These are phyloP conservation scores for Melolontha melolontha DNA, from an alignment of 2,888 invertebrate genomes.

Conservation along the genomic window DNA sequence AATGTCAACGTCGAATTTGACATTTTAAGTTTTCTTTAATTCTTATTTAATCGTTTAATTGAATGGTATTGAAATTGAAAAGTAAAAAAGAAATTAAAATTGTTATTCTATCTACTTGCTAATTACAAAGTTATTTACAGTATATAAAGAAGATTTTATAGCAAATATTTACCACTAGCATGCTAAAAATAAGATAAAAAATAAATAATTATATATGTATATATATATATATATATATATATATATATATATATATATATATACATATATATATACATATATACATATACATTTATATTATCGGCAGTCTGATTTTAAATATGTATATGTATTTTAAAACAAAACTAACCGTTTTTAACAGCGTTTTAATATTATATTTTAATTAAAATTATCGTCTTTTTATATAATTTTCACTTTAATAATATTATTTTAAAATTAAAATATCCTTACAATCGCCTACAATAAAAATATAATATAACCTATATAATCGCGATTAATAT, in stretches of 20 bases:
- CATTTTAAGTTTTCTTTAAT: too few species aligned
- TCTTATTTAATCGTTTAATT: neutral
- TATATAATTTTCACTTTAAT: slow-evolving; percentile 9
- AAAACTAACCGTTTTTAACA: too few species aligned
- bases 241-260: slow-evolving; percentile 2
- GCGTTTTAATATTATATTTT: neutral
- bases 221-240: slow-evolving; percentile 44
- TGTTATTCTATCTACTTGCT: slow-evolving; percentile 25
- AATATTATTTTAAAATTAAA: slow-evolving; percentile 24
- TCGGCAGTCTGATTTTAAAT: neutral
- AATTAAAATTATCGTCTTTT: neutral
- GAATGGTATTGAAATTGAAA: neutral
- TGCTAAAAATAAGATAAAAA: slow-evolving; percentile 53
- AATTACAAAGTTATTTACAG: slow-evolving; percentile 55
- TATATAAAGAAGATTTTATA: slow-evolving; percentile 53
- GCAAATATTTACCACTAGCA: slow-evolving; percentile 56
- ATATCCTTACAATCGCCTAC: slow-evolving; percentile 48
- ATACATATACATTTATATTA: slow-evolving; percentile 9
- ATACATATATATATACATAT: slow-evolving; percentile 1
- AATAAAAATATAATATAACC: slow-evolving; percentile 56
- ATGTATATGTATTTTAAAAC: too few species aligned
- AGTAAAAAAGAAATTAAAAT: slow-evolving; percentile 1
- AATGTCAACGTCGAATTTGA: too few species aligned
- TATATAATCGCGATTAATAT: slow-evolving; percentile 55
- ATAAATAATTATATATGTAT: slow-evolving; percentile 36